phyloP scores from a whole-genome alignment of 2,888 invertebrate genomes.

The Corbicula japonica region DNA sequence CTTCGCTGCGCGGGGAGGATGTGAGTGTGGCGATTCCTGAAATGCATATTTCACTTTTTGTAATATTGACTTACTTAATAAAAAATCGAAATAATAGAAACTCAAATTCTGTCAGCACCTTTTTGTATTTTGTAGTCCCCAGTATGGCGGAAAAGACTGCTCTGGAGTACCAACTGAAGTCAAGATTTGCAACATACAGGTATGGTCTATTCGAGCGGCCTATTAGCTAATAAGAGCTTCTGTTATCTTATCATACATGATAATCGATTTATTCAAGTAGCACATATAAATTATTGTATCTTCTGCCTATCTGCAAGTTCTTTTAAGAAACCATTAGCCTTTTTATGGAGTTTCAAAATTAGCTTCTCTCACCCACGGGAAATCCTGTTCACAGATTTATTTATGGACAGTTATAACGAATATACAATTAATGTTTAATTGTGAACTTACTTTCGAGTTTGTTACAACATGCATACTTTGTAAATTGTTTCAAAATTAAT shows the following conservation, averaged over 20 bases:
- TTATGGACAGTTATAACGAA: no score
- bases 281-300: no score
- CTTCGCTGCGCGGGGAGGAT: neutral
- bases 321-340: neutral
- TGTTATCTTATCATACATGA: no score
- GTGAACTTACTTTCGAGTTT: no score
- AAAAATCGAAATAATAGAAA: neutral
- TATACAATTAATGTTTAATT: no score
- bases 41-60: neutral
- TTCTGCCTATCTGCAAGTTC: no score
- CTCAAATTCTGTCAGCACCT: neutral
- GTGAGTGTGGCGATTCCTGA: neutral
- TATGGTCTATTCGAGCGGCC: no score
- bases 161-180: constrained; percentile 61
- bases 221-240: no score
- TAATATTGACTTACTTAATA: neutral
- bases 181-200: constrained; percentile 75
- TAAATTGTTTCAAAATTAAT: neutral
- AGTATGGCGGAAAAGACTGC: constrained; percentile 74
- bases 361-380: no score
- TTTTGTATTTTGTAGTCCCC: constrained; percentile 64
- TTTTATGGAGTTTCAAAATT: neutral
- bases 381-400: no score
- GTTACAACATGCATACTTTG: neutral
- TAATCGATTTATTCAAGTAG: no score